Evolutionary conservation across 30 jellyfish, hydroid and myxozoan species (phyloP), one percentile per base, ranked within the genome.

Genomic region (Aurelia coerulea): DNA sequence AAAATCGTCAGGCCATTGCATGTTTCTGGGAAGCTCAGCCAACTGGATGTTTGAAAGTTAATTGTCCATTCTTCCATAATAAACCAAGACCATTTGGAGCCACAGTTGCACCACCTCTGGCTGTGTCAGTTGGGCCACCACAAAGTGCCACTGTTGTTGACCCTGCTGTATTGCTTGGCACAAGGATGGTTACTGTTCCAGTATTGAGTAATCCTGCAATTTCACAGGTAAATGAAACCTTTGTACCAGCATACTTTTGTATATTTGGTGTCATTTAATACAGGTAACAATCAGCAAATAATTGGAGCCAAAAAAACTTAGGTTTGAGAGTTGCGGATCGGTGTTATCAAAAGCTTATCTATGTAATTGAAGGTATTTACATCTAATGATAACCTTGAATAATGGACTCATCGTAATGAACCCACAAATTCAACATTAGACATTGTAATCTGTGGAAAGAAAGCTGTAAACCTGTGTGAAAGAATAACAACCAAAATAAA

Each of bases 11-110:
- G 39, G 74, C 87, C 34, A 84, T 86, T 17, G 74, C 85, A 42
- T 89, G 97, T 66, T 80, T 35, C 63, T 88, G 96, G 91, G 97
- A 88, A 53, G 65, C 68, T 9, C 94, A 81, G 46, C 92, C 96
- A 8, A 69, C 69, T 52, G 99, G 99, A 5, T 94, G 99, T 78
- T 78, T 94, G 58, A 85, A 90, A 54, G 50, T 76, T 3, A 73
- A 85, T 52, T 94, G 99, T 59, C 80, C 94, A 31, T 94, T 88
- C 66, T 65, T 76, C 39, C 99, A 94, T 69, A 50, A 84, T 49
- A 92, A 79, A 49, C 96, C 98, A 78, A 70, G 96, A 18, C 86
- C 90, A 42, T 81, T 66, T 77, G 82, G 58, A 16, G 62, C 84
- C 11, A 80, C 88, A 10, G 69, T 77, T 8, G 37, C 93, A 10